These are phyloP conservation scores for Drosophila nikananu DNA, from an alignment of 1,140 invertebrate genomes.

Conservation along the genomic window DNA sequence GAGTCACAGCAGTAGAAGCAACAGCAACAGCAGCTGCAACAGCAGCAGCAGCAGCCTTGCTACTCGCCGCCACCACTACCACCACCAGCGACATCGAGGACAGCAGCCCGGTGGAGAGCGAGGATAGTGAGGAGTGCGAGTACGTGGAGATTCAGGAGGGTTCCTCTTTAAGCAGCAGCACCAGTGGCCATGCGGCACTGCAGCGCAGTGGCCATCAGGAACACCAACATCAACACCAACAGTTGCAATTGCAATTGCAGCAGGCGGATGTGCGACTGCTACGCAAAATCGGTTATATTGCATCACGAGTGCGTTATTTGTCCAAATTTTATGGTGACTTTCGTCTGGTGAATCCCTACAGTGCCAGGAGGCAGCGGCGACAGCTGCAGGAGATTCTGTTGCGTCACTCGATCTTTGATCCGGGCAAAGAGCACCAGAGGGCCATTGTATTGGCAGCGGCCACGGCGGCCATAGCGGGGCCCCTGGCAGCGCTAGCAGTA, in stretches of 20 bases:
- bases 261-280: slow-evolving; percentile 74
- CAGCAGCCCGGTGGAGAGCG: slow-evolving; percentile 40
- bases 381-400: slow-evolving; percentile 78
- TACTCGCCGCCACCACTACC: slow-evolving; percentile 16
- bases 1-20: background rate
- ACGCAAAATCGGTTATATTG: slow-evolving; percentile 81
- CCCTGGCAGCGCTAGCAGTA: slow-evolving; percentile 16
- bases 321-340: slow-evolving; percentile 80
- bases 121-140: slow-evolving; percentile 38
- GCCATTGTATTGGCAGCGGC: slow-evolving; percentile 68
- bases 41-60: background rate
- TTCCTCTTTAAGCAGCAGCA: slow-evolving; percentile 26
- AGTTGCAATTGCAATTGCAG: slow-evolving; percentile 43
- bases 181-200: slow-evolving; percentile 55
- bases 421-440: slow-evolving; percentile 65
- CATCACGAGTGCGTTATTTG: slow-evolving; percentile 74
- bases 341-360: slow-evolving; percentile 76
- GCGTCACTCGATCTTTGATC: slow-evolving; percentile 78
- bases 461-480: slow-evolving; percentile 58
- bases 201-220: slow-evolving; percentile 34
- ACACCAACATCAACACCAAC: slow-evolving; percentile 38
- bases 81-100: slow-evolving; percentile 43
- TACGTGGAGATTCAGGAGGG: slow-evolving; percentile 49
- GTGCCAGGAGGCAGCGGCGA: slow-evolving; percentile 71
- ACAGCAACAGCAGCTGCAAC: slow-evolving; percentile 13